These are phyloP conservation scores for Apostichopus californicus DNA, from an alignment of 35 echinoderm and acorn worm genomes.

Conservation along the genomic window DNA sequence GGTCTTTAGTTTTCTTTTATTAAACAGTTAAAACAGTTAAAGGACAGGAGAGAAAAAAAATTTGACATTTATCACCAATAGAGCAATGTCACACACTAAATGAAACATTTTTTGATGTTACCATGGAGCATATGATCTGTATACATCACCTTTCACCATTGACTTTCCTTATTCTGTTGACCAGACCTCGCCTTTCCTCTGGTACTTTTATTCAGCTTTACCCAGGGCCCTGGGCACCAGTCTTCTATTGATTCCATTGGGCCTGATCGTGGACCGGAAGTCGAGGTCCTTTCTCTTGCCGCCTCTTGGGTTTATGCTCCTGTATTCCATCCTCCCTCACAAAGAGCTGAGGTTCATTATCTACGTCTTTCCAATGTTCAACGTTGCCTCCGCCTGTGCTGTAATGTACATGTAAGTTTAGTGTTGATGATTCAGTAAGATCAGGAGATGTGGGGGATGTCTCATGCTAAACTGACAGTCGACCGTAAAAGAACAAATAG, in stretches of 20 bases:
- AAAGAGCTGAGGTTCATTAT: conserved; percentile 98
- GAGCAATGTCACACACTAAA: too few species aligned
- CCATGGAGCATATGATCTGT: too few species aligned
- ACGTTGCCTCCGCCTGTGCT: conserved; percentile 77
- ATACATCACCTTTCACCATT: too few species aligned
- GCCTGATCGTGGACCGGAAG: conserved; percentile 60
- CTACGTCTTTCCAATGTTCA: conserved; percentile 90
- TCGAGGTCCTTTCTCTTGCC: conserved; percentile 70
- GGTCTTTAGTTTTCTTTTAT: too few species aligned
- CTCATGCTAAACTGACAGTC: too few species aligned
- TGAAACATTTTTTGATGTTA: too few species aligned
- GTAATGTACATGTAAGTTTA: conserved; percentile 82
- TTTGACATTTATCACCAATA: too few species aligned
- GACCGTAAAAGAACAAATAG: too few species aligned
- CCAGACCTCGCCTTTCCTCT: conserved; percentile 92
- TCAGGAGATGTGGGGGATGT: background rate
- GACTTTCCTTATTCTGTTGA: background rate
- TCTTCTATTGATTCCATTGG: conserved; percentile 81
- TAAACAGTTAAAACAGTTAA: too few species aligned
- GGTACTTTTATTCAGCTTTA: conserved; percentile 99
- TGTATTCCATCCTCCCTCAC: conserved; percentile 93
- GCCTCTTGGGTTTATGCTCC: conserved; percentile 87
- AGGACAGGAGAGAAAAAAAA: too few species aligned
- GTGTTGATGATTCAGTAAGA: background rate
- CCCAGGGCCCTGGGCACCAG: conserved; percentile 78